Percentiles rank a stretch among this genome's conserved stretches.
Conservation (phyloP, 1,140 invertebrate genomes). For the Piezodorus guildinii region DNA sequence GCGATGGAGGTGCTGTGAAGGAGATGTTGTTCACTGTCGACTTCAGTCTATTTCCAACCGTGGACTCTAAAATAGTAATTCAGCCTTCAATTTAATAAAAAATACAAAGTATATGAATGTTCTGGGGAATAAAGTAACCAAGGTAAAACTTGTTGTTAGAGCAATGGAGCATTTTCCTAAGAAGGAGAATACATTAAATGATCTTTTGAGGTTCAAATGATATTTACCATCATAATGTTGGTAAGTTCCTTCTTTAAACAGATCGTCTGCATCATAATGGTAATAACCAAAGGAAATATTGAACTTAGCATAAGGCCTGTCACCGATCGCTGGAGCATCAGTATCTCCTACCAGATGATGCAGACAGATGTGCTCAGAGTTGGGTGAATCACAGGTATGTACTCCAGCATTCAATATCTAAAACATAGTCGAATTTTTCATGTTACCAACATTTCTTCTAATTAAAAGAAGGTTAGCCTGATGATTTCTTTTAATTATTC, state of each 20-base stretch:
- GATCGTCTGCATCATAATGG: neutral
- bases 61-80: neutral
- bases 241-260: neutral
- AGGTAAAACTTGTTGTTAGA: too few species aligned
- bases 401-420: neutral
- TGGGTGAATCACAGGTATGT: neutral
- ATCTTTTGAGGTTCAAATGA: neutral
- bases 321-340: neutral
- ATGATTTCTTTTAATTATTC: too few species aligned
- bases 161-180: neutral
- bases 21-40: slow-evolving; percentile 38
- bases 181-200: neutral
- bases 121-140: too few species aligned
- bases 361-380: neutral
- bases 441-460: neutral
- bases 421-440: neutral
- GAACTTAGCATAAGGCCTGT: neutral
- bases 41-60: neutral
- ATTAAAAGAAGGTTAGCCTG: too few species aligned
- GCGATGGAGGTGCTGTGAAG: slow-evolving; percentile 35
- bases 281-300: neutral
- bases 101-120: too few species aligned
- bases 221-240: neutral
- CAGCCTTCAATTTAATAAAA: too few species aligned
- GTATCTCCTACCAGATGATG: neutral